phyloP scores from a whole-genome alignment of 2,797 vertebrate species.

The Cirrhinus mrigala region DNA sequence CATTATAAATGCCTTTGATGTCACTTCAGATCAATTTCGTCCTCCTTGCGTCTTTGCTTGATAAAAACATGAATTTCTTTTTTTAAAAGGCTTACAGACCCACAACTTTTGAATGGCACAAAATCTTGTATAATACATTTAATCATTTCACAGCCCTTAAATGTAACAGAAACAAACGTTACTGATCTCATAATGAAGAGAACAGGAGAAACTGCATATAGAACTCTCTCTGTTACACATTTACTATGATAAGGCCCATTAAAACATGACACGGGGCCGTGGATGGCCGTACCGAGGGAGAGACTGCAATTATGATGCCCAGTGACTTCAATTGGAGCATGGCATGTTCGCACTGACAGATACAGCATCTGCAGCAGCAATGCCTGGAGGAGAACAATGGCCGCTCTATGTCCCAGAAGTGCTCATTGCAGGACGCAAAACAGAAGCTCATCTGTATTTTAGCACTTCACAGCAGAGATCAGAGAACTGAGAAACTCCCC shows the following conservation, averaged over 20 bases:
- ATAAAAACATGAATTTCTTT: background rate
- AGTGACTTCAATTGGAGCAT: slow-evolving; percentile 43
- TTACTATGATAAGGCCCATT: slow-evolving; percentile 17
- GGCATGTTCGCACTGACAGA: slow-evolving; percentile 47
- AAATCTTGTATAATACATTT: background rate
- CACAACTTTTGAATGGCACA: background rate
- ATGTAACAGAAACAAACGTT: background rate
- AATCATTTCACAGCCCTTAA: background rate
- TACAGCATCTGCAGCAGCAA: slow-evolving; percentile 42
- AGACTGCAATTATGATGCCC: slow-evolving; percentile 29
- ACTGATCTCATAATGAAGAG: background rate
- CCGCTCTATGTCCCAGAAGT: slow-evolving; percentile 56
- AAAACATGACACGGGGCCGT: background rate
- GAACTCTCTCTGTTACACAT: slow-evolving; percentile 31
- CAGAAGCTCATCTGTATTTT: slow-evolving; percentile 67
- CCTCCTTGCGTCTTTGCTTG: background rate
- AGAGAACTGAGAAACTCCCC: slow-evolving; percentile 37
- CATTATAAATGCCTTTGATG: background rate
- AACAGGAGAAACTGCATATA: background rate
- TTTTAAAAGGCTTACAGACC: too few relatives aligned
- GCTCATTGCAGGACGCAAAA: slow-evolving; percentile 60
- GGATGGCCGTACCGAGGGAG: slow-evolving; percentile 10
- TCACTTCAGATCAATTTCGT: background rate
- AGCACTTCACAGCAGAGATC: slow-evolving; percentile 56
- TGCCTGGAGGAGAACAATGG: slow-evolving; percentile 64